Evolutionary conservation across 2,888 invertebrate species (phyloP).

Genomic region (Allygus modestus): DNA sequence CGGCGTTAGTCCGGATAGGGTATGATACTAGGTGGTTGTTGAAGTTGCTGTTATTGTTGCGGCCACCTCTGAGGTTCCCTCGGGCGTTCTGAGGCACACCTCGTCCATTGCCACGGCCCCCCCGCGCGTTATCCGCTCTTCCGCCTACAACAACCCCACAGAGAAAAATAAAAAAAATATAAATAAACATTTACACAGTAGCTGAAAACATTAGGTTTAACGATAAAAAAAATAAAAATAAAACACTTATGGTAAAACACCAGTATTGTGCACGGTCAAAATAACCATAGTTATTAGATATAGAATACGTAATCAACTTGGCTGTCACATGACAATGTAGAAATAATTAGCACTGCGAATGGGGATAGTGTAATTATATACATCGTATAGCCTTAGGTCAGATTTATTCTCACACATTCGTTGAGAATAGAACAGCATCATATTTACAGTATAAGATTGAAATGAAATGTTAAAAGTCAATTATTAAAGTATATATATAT

Average conservation of each 20-base stretch:
- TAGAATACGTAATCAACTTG: too few relatives aligned
- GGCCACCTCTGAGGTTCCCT: conserved; percentile 6
- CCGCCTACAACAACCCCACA: conserved; percentile 16
- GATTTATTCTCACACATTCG: too few relatives aligned
- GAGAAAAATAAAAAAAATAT: background rate
- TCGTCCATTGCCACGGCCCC: background rate
- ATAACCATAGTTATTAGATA: too few relatives aligned
- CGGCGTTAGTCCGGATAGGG: conserved; percentile 12
- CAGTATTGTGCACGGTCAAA: too few relatives aligned
- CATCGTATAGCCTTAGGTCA: too few relatives aligned
- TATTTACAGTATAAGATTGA: too few relatives aligned
- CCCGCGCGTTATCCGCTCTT: background rate
- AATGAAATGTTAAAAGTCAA: too few relatives aligned
- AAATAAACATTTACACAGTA: background rate
- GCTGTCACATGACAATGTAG: too few relatives aligned
- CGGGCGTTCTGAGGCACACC: background rate
- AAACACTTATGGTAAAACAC: background rate
- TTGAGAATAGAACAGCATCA: too few relatives aligned
- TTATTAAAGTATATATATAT: too few relatives aligned
- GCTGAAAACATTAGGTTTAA: background rate
- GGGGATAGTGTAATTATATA: too few relatives aligned
- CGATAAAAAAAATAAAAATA: conserved; percentile 6
- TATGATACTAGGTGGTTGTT: conserved; percentile 42
- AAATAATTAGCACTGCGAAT: too few relatives aligned
- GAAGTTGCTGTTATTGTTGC: background rate